Percentiles rank a stretch among this genome's conserved stretches.
phyloP scores from a whole-genome alignment of 1,140 invertebrate genomes.

The Euwallacea similis region DNA sequence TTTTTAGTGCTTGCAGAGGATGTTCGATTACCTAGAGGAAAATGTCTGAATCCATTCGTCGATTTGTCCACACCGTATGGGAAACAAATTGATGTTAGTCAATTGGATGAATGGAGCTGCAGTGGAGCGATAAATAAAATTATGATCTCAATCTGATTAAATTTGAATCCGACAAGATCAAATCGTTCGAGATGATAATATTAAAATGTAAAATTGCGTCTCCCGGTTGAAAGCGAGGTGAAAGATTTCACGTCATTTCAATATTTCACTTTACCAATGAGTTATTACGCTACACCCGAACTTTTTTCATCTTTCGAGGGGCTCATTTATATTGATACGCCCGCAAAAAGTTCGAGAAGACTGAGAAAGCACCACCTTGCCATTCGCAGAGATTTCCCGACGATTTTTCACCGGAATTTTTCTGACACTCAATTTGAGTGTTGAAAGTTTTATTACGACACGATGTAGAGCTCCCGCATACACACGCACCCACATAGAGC shows the following conservation, averaged over 20 bases:
- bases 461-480: slow-evolving; percentile 13
- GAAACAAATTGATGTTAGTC: no score
- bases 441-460: slow-evolving; percentile 29
- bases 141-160: no score
- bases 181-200: no score
- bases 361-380: slow-evolving; percentile 13
- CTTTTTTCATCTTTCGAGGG: slow-evolving; percentile 16
- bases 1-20: no score
- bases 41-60: no score
- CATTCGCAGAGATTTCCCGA: slow-evolving; percentile 17
- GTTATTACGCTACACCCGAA: neutral
- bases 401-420: slow-evolving; percentile 24
- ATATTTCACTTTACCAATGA: slow-evolving; percentile 11
- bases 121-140: no score
- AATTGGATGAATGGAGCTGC: no score
- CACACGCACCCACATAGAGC: no score
- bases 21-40: no score
- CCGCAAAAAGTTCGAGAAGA: neutral
- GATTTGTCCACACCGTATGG: no score
- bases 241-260: slow-evolving; percentile 4
- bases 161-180: no score
- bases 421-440: slow-evolving; percentile 26
- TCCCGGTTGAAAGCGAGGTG: neutral
- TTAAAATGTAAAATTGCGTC: no score
- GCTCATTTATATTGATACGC: slow-evolving; percentile 26